Conservation (phyloP, 2,888 invertebrate genomes). For the Diadegma fenestrale region DNA sequence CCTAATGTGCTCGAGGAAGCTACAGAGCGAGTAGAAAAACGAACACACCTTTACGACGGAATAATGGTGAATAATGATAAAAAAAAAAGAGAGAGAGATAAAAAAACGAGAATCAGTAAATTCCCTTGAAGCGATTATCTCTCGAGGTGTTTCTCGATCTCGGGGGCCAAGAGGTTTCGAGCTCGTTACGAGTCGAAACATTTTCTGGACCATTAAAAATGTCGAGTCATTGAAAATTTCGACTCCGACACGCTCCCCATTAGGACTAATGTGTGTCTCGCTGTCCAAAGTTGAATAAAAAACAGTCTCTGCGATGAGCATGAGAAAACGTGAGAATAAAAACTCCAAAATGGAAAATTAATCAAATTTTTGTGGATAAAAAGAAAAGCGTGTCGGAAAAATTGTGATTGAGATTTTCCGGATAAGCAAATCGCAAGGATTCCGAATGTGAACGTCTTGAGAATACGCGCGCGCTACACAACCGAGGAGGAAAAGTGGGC, state of each 20-base stretch:
- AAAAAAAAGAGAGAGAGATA: not conserved
- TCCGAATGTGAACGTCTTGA: not conserved
- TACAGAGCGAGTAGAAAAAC: not conserved
- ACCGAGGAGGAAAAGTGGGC: conserved; percentile 11
- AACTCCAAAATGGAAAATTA: not conserved
- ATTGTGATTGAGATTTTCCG: not conserved
- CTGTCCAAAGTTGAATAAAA: not conserved
- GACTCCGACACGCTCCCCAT: not conserved
- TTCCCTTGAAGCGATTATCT: conserved; percentile 10
- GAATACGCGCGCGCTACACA: not conserved
- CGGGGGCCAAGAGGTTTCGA: not conserved
- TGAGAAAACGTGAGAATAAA: too few species aligned
- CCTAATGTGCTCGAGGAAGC: conserved; percentile 20
- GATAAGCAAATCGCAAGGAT: not conserved
- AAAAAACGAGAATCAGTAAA: not conserved
- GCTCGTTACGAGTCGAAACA: not conserved
- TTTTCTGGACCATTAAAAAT: not conserved
- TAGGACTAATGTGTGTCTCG: conserved; percentile 12
- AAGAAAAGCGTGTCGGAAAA: not conserved
- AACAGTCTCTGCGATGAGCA: not conserved
- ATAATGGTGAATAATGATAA: conserved; percentile 34
- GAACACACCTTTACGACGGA: conserved; percentile 6
- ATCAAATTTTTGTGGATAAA: not conserved
- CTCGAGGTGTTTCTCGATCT: conserved; percentile 2
- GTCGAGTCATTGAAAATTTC: conserved; percentile 18